Base-by-base conservation (phyloP, 2,113 vertebrate species). In the Megaceryle torquata region DNA sequence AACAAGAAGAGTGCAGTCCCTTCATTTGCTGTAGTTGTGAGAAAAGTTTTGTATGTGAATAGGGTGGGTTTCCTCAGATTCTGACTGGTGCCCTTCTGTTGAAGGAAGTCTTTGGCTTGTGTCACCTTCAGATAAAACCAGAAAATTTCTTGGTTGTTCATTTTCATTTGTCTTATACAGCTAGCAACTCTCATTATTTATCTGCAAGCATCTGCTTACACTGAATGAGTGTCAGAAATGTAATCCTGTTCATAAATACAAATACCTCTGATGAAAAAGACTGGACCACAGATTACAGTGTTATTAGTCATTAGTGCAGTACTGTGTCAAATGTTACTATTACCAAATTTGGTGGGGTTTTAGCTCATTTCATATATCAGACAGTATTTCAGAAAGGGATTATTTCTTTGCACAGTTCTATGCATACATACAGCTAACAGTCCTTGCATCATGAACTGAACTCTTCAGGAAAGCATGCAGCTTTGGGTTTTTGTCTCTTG, bases 21-120 rank as follows among this genome's bases (percentile, higher is more conserved):
- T 13, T 20, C 3, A 15, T 37, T 70, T 59, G 13, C 8, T 70
- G n/a, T 17, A 61, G 20, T 8, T 95, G 51, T 28, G 17, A 75
- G 64, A 51, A 24, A 86, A 61, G 18, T 46, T 92, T 50, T 83
- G 7, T 24, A 22, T 4, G n/a, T 43, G 35, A 88, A 33, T 11
- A 6, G 24, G 20, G 63, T 59, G 11, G 35, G 12, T 83, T 50
- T 78, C 39, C 10, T 0, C 1, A n/a, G 12, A 13, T 20, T 65
- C 13, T 74, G 46, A 9, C 54, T 11, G 6, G 19, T 31, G 35
- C 13, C 11, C 8, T 33, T 28, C 26, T 0, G 1, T 11, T 0
- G 2, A 70, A 26, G 63, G 20, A 86, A 67, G 24, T 20, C n/a
- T 86, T 76, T 46, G 15, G 50, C 14, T 54, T 89, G 31, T 26